Evolutionary conservation across 2,888 invertebrate species (phyloP).

Genomic region (Ommatoiulus sabulosus): DNA sequence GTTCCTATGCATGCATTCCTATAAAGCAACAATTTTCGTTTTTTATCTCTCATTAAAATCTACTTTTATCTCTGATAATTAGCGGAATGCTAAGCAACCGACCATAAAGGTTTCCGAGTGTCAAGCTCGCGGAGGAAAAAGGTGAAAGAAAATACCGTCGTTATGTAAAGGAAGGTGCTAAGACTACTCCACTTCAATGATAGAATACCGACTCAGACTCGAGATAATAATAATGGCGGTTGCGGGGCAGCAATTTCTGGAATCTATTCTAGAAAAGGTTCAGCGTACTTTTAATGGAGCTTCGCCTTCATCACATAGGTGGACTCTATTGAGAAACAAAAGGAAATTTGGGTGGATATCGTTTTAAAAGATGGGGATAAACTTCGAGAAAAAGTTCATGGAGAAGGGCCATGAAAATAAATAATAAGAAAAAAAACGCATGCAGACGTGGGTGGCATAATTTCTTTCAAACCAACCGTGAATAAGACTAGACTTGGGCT

Average conservation of each 20-base stretch:
- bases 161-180: background rate
- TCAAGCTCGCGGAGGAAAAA: background rate
- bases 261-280: background rate
- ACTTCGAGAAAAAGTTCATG: background rate
- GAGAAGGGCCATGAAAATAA: conserved; percentile 14
- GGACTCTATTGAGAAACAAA: background rate
- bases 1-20: too few relatives aligned
- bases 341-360: background rate
- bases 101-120: background rate
- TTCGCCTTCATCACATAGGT: background rate
- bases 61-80: background rate
- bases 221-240: background rate
- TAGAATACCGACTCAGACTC: background rate
- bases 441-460: background rate
- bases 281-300: background rate
- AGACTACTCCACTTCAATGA: background rate
- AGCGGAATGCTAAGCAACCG: background rate
- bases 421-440: background rate
- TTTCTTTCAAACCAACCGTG: background rate
- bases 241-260: conserved; percentile 1
- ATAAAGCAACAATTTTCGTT: too few relatives aligned
- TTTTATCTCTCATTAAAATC: background rate
- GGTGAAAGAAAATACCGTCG: background rate
- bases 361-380: background rate
- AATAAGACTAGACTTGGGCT: background rate